phyloP scores from a whole-genome alignment of 2,113 vertebrate species.

The Chamaetylas fuelleborni region DNA sequence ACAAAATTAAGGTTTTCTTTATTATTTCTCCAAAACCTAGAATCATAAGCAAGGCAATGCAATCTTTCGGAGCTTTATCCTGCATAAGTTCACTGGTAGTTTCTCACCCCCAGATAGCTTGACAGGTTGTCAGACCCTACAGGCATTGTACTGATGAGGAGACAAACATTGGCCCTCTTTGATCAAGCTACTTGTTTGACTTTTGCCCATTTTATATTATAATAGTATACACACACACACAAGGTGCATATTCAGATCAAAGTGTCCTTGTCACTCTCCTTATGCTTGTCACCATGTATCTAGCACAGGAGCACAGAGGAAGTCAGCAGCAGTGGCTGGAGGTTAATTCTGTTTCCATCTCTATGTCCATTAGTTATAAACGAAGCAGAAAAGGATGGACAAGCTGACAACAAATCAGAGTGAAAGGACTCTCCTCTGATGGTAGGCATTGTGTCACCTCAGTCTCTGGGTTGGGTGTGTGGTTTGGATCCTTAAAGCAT shows the following conservation, averaged over 20 bases:
- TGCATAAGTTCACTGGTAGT: background rate
- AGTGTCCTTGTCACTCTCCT: conserved; percentile 26
- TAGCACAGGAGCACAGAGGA: background rate
- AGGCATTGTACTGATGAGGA: background rate
- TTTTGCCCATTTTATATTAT: conserved; percentile 32
- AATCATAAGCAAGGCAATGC: background rate
- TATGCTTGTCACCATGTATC: background rate
- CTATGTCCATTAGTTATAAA: background rate
- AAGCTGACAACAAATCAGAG: background rate
- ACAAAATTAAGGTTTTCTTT: background rate
- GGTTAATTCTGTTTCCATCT: background rate
- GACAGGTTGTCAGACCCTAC: conserved; percentile 10
- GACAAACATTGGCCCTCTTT: conserved; percentile 8
- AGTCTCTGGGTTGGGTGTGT: background rate
- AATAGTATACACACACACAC: background rate
- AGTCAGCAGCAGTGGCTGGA: background rate
- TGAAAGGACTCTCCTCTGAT: background rate
- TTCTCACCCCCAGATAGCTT: background rate
- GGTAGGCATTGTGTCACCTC: background rate
- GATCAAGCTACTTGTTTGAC: conserved; percentile 39
- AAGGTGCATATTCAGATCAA: conserved; percentile 18
- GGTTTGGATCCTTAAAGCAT: background rate
- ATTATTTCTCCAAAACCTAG: background rate
- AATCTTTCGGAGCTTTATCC: background rate
- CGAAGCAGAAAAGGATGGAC: background rate